These are phyloP conservation scores for Bimastos eiseni DNA, from an alignment of 2,888 invertebrate species.

Conservation along the genomic window DNA sequence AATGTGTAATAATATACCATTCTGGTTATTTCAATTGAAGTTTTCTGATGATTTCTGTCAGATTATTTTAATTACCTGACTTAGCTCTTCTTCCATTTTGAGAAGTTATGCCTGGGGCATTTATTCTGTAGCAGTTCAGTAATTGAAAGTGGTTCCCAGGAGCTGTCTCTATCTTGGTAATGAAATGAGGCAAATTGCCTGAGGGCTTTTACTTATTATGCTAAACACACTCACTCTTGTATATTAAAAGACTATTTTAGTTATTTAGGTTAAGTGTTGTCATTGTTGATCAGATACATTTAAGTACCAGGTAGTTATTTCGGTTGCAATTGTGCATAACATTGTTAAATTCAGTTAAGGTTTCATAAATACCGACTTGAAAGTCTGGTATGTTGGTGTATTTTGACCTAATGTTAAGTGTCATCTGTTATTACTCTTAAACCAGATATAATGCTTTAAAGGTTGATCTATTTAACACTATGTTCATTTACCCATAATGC, in stretches of 20 bases:
- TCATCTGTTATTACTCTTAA: background rate
- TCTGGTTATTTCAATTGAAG: background rate
- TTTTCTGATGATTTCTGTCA: background rate
- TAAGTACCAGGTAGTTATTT: background rate
- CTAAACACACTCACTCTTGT: background rate
- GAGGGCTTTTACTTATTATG: background rate
- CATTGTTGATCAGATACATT: conserved; percentile 2
- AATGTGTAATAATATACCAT: background rate
- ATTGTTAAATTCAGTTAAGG: background rate
- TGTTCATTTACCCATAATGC: background rate
- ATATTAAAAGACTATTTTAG: conserved; percentile 5
- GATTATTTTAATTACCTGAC: background rate
- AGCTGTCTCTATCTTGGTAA: background rate
- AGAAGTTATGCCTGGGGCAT: background rate
- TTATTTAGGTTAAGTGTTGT: background rate
- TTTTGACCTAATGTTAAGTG: background rate
- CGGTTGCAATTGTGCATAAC: background rate
- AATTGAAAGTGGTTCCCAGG: background rate
- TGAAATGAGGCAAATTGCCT: background rate
- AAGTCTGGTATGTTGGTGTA: no score
- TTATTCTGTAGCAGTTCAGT: background rate
- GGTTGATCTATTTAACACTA: background rate
- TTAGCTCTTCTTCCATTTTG: background rate
- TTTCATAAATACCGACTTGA: background rate
- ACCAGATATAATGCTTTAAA: background rate